A percentile compares a stretch with the other conserved stretches of the same genome.
Evolutionary conservation across 2,797 vertebrate genomes (phyloP).

Genomic region (Zenarchopterus dispar): DNA sequence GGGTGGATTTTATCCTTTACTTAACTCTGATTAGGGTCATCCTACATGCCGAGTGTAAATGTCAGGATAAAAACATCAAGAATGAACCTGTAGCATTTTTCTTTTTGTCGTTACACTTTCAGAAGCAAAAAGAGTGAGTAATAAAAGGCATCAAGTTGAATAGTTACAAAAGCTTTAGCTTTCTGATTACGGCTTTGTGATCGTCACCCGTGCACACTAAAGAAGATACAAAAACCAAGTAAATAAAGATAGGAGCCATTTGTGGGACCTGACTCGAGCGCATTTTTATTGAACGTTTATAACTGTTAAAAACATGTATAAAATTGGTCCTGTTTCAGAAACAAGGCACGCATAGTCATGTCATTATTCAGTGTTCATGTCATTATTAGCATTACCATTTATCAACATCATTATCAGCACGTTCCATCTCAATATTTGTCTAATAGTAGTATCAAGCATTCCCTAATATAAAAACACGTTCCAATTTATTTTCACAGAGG

Average conservation of each 20-base stretch:
- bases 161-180: no score
- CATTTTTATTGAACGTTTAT: slow-evolving; percentile 83
- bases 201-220: no score
- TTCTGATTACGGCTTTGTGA: no score
- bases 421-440: slow-evolving; percentile 77
- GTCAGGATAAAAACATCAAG: no score
- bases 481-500: slow-evolving; percentile 73
- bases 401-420: slow-evolving; percentile 71
- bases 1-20: no score
- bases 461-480: slow-evolving; percentile 82
- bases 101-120: no score
- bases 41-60: no score
- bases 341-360: slow-evolving; percentile 87
- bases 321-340: slow-evolving; percentile 88
- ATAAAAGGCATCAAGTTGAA: no score
- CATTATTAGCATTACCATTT: slow-evolving; percentile 78
- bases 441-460: slow-evolving; percentile 85
- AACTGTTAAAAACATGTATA: slow-evolving; percentile 88
- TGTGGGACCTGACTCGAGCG: slow-evolving; percentile 82
- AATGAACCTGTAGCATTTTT: no score
- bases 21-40: no score
- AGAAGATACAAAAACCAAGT: background rate
- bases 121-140: no score
- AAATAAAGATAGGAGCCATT: slow-evolving; percentile 54
- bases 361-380: slow-evolving; percentile 79